A percentile compares a stretch with the other conserved stretches of the same genome.
Evolutionary conservation across 2,113 vertebrate species (phyloP).

Genomic region (Scomber colias): DNA sequence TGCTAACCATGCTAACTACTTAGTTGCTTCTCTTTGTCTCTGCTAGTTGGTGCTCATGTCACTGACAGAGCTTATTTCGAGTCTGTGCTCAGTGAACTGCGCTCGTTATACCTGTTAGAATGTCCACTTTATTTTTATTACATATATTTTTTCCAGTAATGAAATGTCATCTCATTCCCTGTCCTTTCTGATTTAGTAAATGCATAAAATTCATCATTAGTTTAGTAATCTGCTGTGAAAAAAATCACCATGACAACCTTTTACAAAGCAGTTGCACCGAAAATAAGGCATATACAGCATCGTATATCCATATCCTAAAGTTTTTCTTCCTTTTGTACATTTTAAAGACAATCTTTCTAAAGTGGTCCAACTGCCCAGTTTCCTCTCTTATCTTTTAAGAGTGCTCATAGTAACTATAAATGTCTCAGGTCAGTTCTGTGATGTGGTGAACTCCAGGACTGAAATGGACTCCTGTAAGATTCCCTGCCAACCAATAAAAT

Average conservation of each 20-base stretch:
- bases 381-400: constrained; percentile 34
- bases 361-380: constrained; percentile 15
- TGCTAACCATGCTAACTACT: too few relatives aligned
- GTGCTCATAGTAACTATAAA: constrained; percentile 33
- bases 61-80: too few relatives aligned
- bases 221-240: too few relatives aligned
- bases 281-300: background rate
- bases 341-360: background rate
- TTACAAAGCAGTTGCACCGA: too few relatives aligned
- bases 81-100: too few relatives aligned
- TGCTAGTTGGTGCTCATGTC: too few relatives aligned
- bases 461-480: constrained; percentile 35
- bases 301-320: background rate
- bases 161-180: too few relatives aligned
- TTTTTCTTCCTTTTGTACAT: background rate
- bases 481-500: background rate
- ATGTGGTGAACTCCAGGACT: constrained; percentile 31
- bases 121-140: background rate
- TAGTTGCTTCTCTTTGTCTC: too few relatives aligned
- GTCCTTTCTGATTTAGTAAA: too few relatives aligned
- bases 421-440: constrained; percentile 43
- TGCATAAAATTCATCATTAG: too few relatives aligned
- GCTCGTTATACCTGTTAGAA: too few relatives aligned
- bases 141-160: background rate
- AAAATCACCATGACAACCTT: too few relatives aligned